Evolutionary conservation across 2,888 invertebrate species (phyloP), one percentile per base, ranked within the genome.

Genomic region (Pristionchus entomophagus): DNA sequence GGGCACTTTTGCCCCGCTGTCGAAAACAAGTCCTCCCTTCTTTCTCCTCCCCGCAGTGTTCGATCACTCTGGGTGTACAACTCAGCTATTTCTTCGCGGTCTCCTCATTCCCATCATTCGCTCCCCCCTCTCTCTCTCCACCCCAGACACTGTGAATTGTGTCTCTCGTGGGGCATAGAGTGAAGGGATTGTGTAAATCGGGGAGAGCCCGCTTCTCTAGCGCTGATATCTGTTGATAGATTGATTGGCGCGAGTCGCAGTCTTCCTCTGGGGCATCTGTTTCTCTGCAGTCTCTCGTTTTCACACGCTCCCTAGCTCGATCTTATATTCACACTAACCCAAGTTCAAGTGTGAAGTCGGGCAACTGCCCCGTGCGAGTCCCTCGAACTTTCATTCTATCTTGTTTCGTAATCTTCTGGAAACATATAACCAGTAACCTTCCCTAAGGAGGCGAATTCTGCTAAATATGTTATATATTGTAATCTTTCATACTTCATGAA

Each of bases 1-100:
- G 62, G 62, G 19, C 17, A 17, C 14, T 38, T 38, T 12, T 2
- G 6, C 65, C 65, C 65, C 35, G 14, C n/a, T 29, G 35, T 65
- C 65, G 65, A 65, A 65, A 65, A 65, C 65, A 65, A 65, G 45
- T 45, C n/a, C 56, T 35, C 41, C 73, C 69, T 14, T n/a, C n/a
- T n/a, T n/a, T n/a, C 69, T 69, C 32, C 41, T 73, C 73, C 19
- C 26, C 26, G n/a, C 41, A 19, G 73, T 73, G 73, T 73, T 73
- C 73, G n/a, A 65, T 45, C 73, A 73, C 41, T 35, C 65, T 14
- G 32, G 45, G 73, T 73, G 73, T 73, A 73, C 73, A 73, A 73
- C 73, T 41, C 41, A 73, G 73, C 45, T 73, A 41, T 45, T 41
- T n/a, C 45, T 73, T 38, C 17, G 6, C 73, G n/a, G n/a, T 3